These are phyloP conservation scores for Neelides folsomi DNA, from an alignment of 2,888 invertebrate genomes.

Conservation along the genomic window DNA sequence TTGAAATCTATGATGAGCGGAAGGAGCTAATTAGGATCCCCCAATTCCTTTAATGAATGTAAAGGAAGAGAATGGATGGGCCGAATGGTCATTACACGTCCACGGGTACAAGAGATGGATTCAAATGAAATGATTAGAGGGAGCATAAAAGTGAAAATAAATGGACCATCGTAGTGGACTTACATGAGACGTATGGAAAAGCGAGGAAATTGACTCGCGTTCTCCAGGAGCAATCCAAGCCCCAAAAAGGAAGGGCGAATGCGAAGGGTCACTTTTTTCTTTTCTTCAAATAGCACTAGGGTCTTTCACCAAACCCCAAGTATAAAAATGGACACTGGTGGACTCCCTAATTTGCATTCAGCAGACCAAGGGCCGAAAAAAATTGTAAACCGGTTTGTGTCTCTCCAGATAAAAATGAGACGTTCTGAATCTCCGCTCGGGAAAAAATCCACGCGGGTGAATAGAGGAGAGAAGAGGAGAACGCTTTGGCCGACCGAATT, in stretches of 20 bases:
- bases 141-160: background rate
- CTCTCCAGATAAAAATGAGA: constrained; percentile 1
- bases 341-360: constrained; percentile 29
- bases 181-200: background rate
- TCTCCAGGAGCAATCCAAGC: background rate
- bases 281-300: background rate
- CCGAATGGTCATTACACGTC: too few relatives aligned
- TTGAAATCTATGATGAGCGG: too few relatives aligned
- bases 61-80: too few relatives aligned
- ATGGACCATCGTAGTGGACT: background rate
- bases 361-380: constrained; percentile 9
- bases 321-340: constrained; percentile 29
- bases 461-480: constrained; percentile 1
- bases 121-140: too few relatives aligned
- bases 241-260: too few relatives aligned
- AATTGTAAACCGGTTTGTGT: constrained; percentile 11
- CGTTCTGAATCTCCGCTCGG: too few relatives aligned
- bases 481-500: too few relatives aligned
- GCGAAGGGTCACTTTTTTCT: constrained; percentile 1
- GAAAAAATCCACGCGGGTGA: background rate
- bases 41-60: too few relatives aligned
- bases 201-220: constrained; percentile 3
- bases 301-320: too few relatives aligned
- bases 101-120: too few relatives aligned
- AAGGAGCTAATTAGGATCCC: too few relatives aligned